phyloP scores from a whole-genome alignment of 2,888 invertebrate genomes.

The Emesis furor region DNA sequence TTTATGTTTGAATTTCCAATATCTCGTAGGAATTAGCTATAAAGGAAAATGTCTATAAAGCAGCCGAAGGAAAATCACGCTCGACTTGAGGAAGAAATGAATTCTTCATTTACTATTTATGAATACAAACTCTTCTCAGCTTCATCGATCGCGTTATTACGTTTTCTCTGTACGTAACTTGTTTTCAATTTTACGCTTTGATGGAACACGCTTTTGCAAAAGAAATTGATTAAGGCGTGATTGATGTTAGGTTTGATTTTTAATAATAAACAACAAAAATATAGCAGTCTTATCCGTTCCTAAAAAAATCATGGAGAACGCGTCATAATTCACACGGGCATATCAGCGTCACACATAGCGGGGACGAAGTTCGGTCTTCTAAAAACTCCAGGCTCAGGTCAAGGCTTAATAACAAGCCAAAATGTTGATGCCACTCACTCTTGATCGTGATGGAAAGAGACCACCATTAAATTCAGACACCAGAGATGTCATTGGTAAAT shows the following conservation, averaged over 20 bases:
- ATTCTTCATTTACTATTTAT: background rate
- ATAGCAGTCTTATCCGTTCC: too few species aligned
- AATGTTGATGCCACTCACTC: too few species aligned
- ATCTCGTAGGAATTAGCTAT: background rate
- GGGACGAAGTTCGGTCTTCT: too few species aligned
- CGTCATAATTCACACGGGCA: too few species aligned
- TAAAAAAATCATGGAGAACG: too few species aligned
- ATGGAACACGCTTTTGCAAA: background rate
- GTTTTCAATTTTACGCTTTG: background rate
- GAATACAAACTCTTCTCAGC: constrained; percentile 5
- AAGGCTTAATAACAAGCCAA: too few species aligned
- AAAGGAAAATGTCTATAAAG: background rate
- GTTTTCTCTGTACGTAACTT: background rate
- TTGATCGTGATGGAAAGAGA: too few species aligned
- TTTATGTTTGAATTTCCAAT: background rate
- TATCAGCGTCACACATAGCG: too few species aligned
- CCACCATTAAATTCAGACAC: too few species aligned
- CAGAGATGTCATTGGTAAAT: too few species aligned
- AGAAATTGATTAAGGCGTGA: background rate
- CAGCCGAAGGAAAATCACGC: background rate
- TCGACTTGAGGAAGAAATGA: background rate
- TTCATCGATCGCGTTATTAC: constrained; percentile 1
- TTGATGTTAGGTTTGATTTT: background rate
- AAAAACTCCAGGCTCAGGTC: too few species aligned
- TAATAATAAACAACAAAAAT: too few species aligned